Percentiles rank a stretch among this genome's conserved stretches.
These are phyloP conservation scores for Pseudomyrmex cubaensis DNA, from an alignment of 1,140 invertebrate genomes.

Conservation along the genomic window DNA sequence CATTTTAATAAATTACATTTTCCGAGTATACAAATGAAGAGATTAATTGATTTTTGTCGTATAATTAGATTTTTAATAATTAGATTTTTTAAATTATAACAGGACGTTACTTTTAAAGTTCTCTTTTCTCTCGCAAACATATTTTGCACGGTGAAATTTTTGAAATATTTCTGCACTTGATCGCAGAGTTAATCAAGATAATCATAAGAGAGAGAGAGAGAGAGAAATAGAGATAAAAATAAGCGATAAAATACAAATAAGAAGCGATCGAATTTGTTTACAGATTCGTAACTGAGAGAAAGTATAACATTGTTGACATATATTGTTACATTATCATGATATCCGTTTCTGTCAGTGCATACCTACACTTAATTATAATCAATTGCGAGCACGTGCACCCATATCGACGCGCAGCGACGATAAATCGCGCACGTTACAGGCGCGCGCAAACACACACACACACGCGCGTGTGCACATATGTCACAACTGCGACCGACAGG, in stretches of 20 bases:
- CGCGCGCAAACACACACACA: too few relatives aligned
- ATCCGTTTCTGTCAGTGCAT: neutral
- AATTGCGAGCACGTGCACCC: neutral
- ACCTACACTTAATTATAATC: neutral
- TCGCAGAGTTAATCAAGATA: too few relatives aligned
- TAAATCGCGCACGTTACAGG: conserved; percentile 53
- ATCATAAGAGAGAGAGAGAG: too few relatives aligned
- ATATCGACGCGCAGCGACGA: conserved; percentile 22
- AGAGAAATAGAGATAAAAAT: too few relatives aligned
- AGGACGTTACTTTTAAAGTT: neutral
- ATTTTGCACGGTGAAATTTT: neutral
- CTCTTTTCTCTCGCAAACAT: too few relatives aligned
- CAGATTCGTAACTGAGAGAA: neutral
- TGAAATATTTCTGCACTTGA: neutral
- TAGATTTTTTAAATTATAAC: too few relatives aligned
- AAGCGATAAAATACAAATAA: neutral
- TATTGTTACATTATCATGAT: neutral
- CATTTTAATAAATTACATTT: neutral
- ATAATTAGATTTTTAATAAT: too few relatives aligned
- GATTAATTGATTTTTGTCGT: neutral
- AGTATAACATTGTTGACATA: neutral
- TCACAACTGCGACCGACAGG: conserved; percentile 28
- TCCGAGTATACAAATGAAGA: neutral
- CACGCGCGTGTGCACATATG: neutral
- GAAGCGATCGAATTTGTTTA: neutral